phyloP scores from a whole-genome alignment of 2,113 vertebrate genomes.

The Pristiophorus japonicus region DNA sequence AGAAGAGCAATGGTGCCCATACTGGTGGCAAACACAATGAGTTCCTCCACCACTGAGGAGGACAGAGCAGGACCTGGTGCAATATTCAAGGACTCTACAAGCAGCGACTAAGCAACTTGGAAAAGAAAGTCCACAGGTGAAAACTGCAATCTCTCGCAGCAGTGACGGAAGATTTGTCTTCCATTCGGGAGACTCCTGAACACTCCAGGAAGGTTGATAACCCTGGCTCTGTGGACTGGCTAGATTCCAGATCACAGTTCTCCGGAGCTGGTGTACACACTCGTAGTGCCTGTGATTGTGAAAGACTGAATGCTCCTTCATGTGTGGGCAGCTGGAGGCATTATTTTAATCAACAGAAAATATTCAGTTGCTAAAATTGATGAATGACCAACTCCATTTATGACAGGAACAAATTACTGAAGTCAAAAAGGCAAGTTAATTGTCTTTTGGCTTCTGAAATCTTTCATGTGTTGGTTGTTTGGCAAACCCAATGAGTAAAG shows the following conservation, averaged over 20 bases:
- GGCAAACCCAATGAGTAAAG: neutral
- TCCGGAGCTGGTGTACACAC: neutral
- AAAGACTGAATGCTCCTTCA: neutral
- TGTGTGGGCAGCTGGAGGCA: neutral
- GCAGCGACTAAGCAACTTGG: neutral
- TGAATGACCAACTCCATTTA: neutral
- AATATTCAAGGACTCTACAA: too few relatives aligned
- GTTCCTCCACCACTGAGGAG: too few relatives aligned
- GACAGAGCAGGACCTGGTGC: too few relatives aligned
- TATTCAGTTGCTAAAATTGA: neutral
- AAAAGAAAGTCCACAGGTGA: neutral
- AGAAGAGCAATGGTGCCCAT: too few relatives aligned
- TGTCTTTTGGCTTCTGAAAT: neutral
- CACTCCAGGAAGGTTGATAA: neutral
- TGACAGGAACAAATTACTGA: neutral
- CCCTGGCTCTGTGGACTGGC: neutral
- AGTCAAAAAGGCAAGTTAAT: neutral
- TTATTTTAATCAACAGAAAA: neutral
- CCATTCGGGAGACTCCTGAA: neutral
- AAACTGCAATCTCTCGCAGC: neutral
- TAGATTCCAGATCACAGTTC: neutral
- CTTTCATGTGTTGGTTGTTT: neutral
- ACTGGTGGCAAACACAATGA: too few relatives aligned
- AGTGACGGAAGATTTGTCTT: neutral
- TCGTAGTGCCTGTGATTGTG: neutral